Evolutionary conservation across 92 coral and sea anemone genomes (phyloP).

Genomic region (Palythoa grandis): DNA sequence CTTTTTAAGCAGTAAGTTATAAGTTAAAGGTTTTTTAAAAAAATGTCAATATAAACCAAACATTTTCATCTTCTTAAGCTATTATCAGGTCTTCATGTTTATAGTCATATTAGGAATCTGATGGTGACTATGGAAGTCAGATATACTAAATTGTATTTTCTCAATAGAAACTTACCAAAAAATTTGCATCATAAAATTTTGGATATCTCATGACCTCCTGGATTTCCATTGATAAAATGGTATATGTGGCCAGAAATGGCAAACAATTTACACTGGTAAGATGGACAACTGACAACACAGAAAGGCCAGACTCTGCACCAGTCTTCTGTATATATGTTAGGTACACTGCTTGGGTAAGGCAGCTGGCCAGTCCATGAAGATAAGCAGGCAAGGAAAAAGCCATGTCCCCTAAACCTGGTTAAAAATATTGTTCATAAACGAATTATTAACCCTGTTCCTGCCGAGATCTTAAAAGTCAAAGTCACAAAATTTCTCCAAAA

Average conservation of each 20-base stretch:
- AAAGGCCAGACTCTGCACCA: constrained; percentile 80
- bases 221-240: constrained; percentile 61
- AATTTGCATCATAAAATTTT: constrained; percentile 38
- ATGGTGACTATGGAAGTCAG: neutral
- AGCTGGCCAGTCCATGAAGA: constrained; percentile 84
- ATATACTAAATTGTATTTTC: neutral
- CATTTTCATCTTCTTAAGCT: no score
- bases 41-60: no score
- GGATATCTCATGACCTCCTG: constrained; percentile 55
- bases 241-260: constrained; percentile 73
- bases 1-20: no score
- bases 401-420: constrained; percentile 84
- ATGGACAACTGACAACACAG: constrained; percentile 78
- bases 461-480: no score
- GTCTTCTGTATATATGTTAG: constrained; percentile 88
- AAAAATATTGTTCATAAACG: neutral
- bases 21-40: no score
- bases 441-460: no score
- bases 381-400: constrained; percentile 78
- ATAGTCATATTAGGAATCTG: no score
- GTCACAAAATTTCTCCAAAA: no score
- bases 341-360: constrained; percentile 86
- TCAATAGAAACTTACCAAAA: constrained; percentile 50
- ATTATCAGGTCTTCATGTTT: no score
- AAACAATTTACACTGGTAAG: constrained; percentile 88